phyloP scores from a whole-genome alignment of 2,113 vertebrate genomes.

The Mormyrus iriodes region DNA sequence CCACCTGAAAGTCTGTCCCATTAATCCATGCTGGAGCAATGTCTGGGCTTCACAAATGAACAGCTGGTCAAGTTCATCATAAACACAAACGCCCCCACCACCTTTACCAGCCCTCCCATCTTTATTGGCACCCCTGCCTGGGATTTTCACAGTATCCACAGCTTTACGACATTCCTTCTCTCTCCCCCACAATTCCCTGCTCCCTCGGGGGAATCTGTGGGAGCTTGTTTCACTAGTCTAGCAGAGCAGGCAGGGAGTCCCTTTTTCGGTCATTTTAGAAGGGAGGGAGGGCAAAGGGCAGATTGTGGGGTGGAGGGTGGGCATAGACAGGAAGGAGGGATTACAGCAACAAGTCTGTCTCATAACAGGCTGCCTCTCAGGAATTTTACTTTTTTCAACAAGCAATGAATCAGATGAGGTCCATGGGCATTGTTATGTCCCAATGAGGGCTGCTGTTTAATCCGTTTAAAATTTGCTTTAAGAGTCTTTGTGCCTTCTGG shows the following conservation, averaged over 20 bases:
- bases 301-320: background rate
- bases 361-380: background rate
- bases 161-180: conserved; percentile 8
- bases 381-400: background rate
- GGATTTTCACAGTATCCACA: background rate
- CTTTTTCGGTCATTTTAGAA: conserved; percentile 19
- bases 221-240: background rate
- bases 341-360: background rate
- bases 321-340: background rate
- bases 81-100: background rate
- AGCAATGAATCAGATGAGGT: conserved; percentile 2
- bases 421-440: background rate
- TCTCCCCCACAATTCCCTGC: background rate
- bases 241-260: background rate
- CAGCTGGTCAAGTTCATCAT: background rate
- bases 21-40: background rate
- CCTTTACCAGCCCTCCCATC: background rate
- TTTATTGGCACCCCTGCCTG: background rate
- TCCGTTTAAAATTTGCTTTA: background rate
- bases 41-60: background rate
- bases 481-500: background rate
- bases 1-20: background rate
- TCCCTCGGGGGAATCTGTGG: background rate
- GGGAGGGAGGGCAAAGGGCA: conserved; percentile 13
- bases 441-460: background rate